Conservation (phyloP, 2,113 vertebrate genomes). For the Mesembrinibis cayennensis region DNA sequence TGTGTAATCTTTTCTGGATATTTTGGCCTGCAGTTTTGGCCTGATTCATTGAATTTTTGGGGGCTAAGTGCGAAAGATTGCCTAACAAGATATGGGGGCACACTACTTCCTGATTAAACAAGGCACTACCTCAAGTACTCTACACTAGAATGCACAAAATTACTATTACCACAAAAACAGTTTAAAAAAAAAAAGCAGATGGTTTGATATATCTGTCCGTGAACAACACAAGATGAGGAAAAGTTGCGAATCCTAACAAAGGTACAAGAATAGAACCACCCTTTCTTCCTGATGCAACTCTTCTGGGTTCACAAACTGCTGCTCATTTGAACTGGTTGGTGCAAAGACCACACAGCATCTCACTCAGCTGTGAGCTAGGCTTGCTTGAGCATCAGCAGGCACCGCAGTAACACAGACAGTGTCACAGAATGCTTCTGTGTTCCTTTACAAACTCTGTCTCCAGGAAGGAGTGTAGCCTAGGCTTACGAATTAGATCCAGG, state of each 20-base stretch:
- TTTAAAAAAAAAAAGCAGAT: background rate
- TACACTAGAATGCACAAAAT: background rate
- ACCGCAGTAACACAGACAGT: background rate
- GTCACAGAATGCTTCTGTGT: background rate
- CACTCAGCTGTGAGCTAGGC: no score
- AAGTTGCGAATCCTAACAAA: background rate
- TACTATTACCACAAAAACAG: background rate
- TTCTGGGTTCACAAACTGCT: background rate
- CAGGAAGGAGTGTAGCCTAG: background rate
- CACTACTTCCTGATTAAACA: background rate
- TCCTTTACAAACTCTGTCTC: background rate
- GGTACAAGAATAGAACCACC: background rate
- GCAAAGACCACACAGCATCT: background rate
- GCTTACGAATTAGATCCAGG: background rate
- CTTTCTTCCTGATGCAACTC: background rate
- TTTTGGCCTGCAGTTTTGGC: background rate
- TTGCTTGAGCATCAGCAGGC: background rate
- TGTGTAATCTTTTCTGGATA: background rate
- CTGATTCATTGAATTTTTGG: background rate
- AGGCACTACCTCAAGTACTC: background rate
- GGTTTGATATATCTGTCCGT: background rate
- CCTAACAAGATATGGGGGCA: background rate
- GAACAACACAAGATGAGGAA: rapidly evolving
- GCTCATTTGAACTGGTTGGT: background rate
- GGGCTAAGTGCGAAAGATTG: background rate